Conservation (phyloP, 2,888 invertebrate genomes). For the Pristionchus exspectatus region DNA sequence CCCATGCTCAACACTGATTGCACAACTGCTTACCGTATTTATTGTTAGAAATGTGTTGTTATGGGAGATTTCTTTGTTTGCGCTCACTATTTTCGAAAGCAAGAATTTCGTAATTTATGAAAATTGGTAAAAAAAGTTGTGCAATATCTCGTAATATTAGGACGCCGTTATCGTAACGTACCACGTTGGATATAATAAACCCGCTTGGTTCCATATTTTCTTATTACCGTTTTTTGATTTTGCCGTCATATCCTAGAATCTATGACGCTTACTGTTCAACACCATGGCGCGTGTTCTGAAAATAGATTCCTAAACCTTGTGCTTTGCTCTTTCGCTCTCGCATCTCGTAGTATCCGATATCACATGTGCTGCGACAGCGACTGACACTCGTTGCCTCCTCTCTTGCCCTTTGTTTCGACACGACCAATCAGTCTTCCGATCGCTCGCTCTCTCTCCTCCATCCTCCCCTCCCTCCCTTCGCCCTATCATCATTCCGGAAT, state of each 20-base stretch:
- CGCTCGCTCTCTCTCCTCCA: neutral
- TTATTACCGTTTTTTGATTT: too few relatives aligned
- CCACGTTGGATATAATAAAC: neutral
- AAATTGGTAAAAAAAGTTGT: neutral
- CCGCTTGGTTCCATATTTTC: neutral
- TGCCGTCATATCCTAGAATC: too few relatives aligned
- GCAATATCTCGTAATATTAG: neutral
- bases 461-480: neutral
- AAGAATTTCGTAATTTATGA: neutral
- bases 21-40: too few relatives aligned
- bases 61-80: too few relatives aligned
- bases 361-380: neutral
- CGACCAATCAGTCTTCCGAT: neutral
- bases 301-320: neutral
- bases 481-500: constrained; percentile 34
- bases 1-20: too few relatives aligned
- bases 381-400: constrained; percentile 1
- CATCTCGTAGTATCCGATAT: constrained; percentile 15
- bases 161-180: neutral
- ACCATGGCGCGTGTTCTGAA: neutral
- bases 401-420: constrained; percentile 27
- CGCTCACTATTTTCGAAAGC: too few relatives aligned
- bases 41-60: too few relatives aligned
- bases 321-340: neutral
- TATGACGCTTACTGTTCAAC: too few relatives aligned